phyloP scores from a whole-genome alignment of 2,797 vertebrate genomes.

The Pseudopleuronectes americanus region DNA sequence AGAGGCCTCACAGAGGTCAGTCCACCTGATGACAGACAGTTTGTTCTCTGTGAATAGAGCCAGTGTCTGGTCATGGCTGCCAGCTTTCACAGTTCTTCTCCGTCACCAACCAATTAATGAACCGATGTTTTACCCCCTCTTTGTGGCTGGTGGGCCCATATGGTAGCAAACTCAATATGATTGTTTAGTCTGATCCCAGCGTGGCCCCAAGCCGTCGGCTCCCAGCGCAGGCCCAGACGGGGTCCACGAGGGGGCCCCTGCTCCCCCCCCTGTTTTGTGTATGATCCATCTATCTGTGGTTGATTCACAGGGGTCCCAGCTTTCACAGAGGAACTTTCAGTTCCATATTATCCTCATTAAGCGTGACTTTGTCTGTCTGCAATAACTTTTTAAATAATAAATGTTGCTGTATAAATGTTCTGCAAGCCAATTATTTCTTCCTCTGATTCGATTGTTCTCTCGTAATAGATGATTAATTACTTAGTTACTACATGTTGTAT shows the following conservation, averaged over 20 bases:
- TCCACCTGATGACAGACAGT: neutral
- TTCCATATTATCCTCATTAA: too few relatives aligned
- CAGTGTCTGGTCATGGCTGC: neutral
- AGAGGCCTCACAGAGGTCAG: neutral
- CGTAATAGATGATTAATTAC: too few relatives aligned
- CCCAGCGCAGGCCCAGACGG: neutral
- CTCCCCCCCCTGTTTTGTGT: neutral
- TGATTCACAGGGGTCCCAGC: neutral
- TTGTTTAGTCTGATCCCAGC: neutral
- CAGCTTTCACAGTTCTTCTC: neutral
- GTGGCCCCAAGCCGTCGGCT: neutral
- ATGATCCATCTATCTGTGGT: neutral
- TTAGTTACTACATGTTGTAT: too few relatives aligned
- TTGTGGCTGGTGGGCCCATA: neutral
- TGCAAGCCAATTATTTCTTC: too few relatives aligned
- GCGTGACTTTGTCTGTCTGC: too few relatives aligned
- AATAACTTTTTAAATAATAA: too few relatives aligned
- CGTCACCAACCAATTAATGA: neutral
- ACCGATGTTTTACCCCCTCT: neutral
- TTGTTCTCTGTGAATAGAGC: too few relatives aligned
- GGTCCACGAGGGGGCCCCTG: neutral
- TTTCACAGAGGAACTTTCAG: too few relatives aligned
- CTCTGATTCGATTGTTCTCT: too few relatives aligned
- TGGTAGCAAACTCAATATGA: too few relatives aligned
- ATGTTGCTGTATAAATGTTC: too few relatives aligned